phyloP scores from a whole-genome alignment of 2,888 invertebrate genomes.

The Mesorhabditis sp. region DNA sequence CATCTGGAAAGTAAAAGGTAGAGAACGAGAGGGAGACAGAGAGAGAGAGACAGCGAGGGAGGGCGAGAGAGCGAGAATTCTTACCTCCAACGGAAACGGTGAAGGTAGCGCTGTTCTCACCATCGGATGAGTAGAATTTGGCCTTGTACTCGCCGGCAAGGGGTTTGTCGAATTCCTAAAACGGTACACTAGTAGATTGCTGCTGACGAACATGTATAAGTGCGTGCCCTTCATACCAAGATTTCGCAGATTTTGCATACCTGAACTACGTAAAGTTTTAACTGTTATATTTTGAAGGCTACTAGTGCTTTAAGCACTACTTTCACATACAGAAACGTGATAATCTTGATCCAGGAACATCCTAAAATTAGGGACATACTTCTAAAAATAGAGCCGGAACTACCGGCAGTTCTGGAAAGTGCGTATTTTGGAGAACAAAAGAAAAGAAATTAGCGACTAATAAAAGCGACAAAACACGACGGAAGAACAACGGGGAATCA shows the following conservation, averaged over 20 bases:
- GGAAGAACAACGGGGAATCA: no score
- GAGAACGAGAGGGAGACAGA: not conserved
- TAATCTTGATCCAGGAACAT: no score
- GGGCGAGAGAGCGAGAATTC: not conserved
- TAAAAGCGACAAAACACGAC: no score
- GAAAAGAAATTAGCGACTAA: no score
- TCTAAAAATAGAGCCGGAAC: no score
- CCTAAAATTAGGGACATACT: no score
- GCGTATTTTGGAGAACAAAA: no score
- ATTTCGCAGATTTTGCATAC: no score
- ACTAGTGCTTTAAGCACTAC: not conserved
- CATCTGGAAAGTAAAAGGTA: constrained; percentile 39
- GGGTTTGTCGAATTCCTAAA: constrained; percentile 57
- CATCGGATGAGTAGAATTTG: constrained; percentile 46
- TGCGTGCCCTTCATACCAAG: no score
- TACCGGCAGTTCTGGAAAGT: no score
- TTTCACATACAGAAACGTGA: no score
- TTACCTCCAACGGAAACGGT: constrained; percentile 56
- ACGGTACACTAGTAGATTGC: not conserved
- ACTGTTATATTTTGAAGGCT: constrained; percentile 20
- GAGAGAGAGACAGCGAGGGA: not conserved
- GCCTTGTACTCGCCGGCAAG: constrained; percentile 57
- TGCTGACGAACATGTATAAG: no score
- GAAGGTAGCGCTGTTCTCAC: constrained; percentile 54
- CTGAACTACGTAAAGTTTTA: constrained; percentile 12